phyloP scores from a whole-genome alignment of 2,888 invertebrate genomes.

The Zootermopsis nevadensis region DNA sequence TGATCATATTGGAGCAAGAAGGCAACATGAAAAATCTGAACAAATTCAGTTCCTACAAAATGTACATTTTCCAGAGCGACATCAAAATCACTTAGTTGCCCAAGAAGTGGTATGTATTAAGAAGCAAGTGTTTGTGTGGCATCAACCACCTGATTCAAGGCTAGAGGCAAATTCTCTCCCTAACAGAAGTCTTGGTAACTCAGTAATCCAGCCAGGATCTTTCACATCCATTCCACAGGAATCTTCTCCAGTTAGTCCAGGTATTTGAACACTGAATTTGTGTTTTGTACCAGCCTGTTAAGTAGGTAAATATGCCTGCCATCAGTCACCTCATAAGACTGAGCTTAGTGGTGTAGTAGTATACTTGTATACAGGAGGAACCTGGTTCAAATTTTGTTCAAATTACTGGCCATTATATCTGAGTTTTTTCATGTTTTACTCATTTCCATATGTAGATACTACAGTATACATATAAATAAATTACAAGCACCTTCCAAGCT shows the following conservation, averaged over 20 bases:
- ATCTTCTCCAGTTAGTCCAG: slow-evolving; percentile 20
- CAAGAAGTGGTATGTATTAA: neutral
- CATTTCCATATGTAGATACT: too few relatives aligned
- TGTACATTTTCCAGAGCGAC: slow-evolving; percentile 67
- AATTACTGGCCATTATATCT: too few relatives aligned
- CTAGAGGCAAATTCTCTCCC: neutral
- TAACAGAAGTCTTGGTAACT: neutral
- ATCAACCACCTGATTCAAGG: slow-evolving; percentile 2
- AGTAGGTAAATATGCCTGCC: too few relatives aligned
- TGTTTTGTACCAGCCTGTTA: too few relatives aligned
- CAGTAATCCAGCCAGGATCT: neutral
- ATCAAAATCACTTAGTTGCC: neutral
- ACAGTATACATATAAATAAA: too few relatives aligned
- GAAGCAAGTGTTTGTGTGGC: neutral
- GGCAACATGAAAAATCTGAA: slow-evolving; percentile 60
- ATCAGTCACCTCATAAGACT: too few relatives aligned
- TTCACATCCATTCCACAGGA: neutral
- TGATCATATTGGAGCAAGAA: neutral
- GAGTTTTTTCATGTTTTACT: too few relatives aligned
- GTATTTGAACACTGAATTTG: neutral
- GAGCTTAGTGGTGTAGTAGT: too few relatives aligned
- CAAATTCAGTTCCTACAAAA: slow-evolving; percentile 70
- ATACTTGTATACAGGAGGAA: too few relatives aligned
- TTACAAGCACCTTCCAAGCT: too few relatives aligned
- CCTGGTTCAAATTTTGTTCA: too few relatives aligned